Percentiles rank a stretch among this genome's conserved stretches.
phyloP scores from a whole-genome alignment of 1,140 invertebrate genomes.

The Platorchestia sp. region DNA sequence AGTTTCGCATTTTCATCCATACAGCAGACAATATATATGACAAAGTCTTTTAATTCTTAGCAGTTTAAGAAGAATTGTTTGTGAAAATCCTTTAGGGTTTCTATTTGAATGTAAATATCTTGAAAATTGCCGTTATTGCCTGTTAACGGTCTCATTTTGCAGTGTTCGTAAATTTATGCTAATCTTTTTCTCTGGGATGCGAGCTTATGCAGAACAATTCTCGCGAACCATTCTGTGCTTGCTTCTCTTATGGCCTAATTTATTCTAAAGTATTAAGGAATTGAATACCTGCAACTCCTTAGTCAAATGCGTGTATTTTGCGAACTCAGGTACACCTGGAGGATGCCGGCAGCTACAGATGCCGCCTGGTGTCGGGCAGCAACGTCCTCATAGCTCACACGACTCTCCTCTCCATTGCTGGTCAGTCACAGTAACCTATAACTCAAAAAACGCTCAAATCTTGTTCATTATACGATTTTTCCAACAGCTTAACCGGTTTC shows the following conservation, averaged over 20 bases:
- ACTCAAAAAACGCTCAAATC: not conserved
- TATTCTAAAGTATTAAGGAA: not conserved
- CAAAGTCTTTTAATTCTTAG: not conserved
- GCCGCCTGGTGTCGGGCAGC: not conserved
- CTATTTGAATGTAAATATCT: not conserved
- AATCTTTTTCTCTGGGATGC: not conserved
- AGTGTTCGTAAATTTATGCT: not conserved
- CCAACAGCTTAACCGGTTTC: not conserved
- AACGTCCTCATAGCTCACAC: not conserved
- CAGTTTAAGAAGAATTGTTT: not conserved
- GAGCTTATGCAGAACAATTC: not conserved
- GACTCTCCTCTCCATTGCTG: conserved; percentile 6
- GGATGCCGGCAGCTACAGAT: conserved; percentile 13
- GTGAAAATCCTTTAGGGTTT: not conserved
- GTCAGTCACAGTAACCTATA: not conserved
- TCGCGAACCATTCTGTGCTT: not conserved
- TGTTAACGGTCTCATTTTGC: not conserved
- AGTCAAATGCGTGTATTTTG: not conserved
- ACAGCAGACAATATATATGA: no score
- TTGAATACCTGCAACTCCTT: not conserved
- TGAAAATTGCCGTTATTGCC: not conserved
- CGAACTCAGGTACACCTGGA: not conserved
- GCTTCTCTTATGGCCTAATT: not conserved
- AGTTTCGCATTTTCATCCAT: not conserved
- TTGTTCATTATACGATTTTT: not conserved